Evolutionary conservation across 2,113 vertebrate genomes (phyloP), one percentile per base, ranked within the genome.

Genomic region (Panthera leo): DNA sequence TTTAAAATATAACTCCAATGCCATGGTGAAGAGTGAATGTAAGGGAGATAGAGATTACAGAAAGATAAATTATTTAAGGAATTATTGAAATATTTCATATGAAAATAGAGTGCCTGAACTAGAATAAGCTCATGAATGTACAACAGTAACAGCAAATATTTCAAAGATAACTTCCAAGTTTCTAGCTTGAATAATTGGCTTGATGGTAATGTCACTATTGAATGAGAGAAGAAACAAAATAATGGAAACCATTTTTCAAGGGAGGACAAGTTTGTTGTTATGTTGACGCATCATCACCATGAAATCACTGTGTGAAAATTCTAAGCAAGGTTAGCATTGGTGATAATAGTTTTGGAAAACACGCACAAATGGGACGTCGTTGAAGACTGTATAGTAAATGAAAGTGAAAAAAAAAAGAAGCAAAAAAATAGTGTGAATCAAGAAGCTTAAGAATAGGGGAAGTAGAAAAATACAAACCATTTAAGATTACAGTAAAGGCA

Each of bases 31-130:
- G 18, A 63, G 2, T 83, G 15, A 84, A n/a, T 61, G 1, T 31
- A 73, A 4, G 0, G 18, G 18, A 89, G 6, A 63, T 8, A 78
- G 8, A 82, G 3, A 89, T 61, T 78, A 58, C n/a, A 71, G 6
- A 11, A 90, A 82, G 36, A 12, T 36, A 75, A 87, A 53, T 75
- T 83, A 15, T 61, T 83, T 89, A 51, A 86, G 42, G 92, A 39
- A 42, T 39, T 48, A 55, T 10, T 79, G 29, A 68, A 68, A 84
- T 91, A 48, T 16, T 67, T 94, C 23, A 53, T 34, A 7, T 71
- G 31, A 80, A 27, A 34, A 67, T 3, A n/a, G 19, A 87, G 51
- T 71, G 21, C 10, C 25, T 83, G 10, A 11, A 70, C 18, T 45
- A 92, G 12, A 89, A 87, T 70, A 63, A 15, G 11, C 18, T 36